Base-by-base conservation (phyloP, 2,113 vertebrate genomes). In the Poicephalus gulielmi region DNA sequence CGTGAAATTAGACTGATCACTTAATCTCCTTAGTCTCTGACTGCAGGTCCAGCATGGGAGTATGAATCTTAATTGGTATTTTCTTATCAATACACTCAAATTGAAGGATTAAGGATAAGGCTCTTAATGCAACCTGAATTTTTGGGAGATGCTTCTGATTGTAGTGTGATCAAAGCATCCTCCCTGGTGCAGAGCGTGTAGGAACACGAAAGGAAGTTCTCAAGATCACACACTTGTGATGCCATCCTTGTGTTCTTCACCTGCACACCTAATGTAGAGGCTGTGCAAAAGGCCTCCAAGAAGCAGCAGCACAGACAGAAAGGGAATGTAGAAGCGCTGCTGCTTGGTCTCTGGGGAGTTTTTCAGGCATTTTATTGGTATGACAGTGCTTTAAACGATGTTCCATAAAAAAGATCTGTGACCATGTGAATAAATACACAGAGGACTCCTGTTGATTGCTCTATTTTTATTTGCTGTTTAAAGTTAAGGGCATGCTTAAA, bases 1-100 rank as follows among this genome's bases (percentile, higher is more conserved):
- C 79, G 87, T 83, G 86, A 96, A 96, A 97, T 96, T 85, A 90
- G 88, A 80, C 31, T 49, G 90, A 93, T 95, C 92, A 24, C 87
- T 66, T 96, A 95, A 95, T 96, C 95, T 97, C 92, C 94, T 96
- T 92, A 92, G 93, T 92, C 90, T 96, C 92, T 70, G 49, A 55
- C 79, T 94, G 39, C 87, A 67, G 37, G 91, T 96, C 87, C 79
- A 24, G 79, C 90, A 59, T 86, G 94, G 95, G 96, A 95, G 96
- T 95, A 88, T 27, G 92, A 85, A 79, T 79, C 87, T 90, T 96
- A 96, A 96, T 95, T 96, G 89, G 86, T 84, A 82, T 95, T 96
- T 91, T 73, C 94, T 95, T 96, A 97, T 97, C 96, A 93, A 95
- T 93, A 77, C 23, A 49, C 74, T 77, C 86, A 90, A 96, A 52